Base-by-base conservation (phyloP, 2,797 vertebrate genomes). In the Eulemur rubriventer region DNA sequence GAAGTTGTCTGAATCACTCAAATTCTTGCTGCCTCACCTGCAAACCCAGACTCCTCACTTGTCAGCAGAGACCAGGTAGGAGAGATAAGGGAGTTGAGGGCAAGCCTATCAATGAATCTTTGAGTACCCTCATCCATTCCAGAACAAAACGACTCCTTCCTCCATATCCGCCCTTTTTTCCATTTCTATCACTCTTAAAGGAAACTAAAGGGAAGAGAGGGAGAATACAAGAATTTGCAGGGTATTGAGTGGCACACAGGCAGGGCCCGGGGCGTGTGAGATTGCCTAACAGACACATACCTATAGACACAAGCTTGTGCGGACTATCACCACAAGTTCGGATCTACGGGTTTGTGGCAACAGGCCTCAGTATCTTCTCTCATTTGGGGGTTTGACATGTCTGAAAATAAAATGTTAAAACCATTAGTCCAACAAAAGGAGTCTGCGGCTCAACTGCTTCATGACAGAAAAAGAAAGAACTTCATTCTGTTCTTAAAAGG, bases 281-380 rank as follows among this genome's bases (percentile, higher is more conserved):
- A 95, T 99, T 92, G 99, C 99, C 99, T 98, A 98, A 98, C 98
- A 99, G 99, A 99, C 99, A 99, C 99, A 99, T 98, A 99, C 99
- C 99, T 99, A 99, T 99, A 99, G 99, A 99, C 99, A 99, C 99
- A 99, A 99, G 99, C 99, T 99, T 99, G 99, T 99, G 99, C 98
- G 98, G 98, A 98, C 98, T 98, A 98, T 99, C 98, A 99, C 98
- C 99, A 99, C 99, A 99, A 99, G 99, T 99, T 99, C 99, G 99
- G 99, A 99, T 99, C 99, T 99, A 99, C 99, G 99, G 99, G 99
- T 99, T 99, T 99, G 99, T 99, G 99, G 99, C 99, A 99, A 99
- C 99, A 98, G 99, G 99, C 99, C 96, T 98, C 86, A 95, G 96
- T 91, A 85, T 98, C 98, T 98, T 98, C 98, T 98, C 95, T 48